Base-by-base conservation (phyloP, 92 coral and sea anemone genomes). In the Parazoanthus swiftii region DNA sequence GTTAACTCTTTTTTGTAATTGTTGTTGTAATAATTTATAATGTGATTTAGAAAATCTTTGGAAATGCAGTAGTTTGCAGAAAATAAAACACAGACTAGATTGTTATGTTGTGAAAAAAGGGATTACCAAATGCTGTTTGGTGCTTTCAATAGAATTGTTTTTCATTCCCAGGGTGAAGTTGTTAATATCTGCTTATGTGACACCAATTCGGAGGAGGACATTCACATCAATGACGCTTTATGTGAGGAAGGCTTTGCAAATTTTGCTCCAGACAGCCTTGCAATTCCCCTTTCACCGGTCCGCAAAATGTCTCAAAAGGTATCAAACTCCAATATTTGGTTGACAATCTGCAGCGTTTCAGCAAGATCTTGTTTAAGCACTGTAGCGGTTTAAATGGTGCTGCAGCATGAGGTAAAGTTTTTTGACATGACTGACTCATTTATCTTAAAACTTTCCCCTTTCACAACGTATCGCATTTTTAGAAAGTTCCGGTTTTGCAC, bases 231-330 rank as follows among this genome's bases (percentile, higher is more conserved):
- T 82, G 99, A 97, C 50, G 78, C 86, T 33, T 90, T 97, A 23
- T 96, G 90, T 6, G 93, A 91, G 37, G 98, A 92, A 79, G 94
- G 93, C 13, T 95, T 81, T 92, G 99, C 99, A 66, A 88, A 88
- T 26, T 90, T 94, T 86, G 90, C 76, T 66, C 95, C 91, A 80
- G 91, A 89, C 25, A 80, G 74, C 59, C 79, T 91, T 18, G 85
- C 80, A 67, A 42, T 77, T 43, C 92, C 89, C 58, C 23, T 21
- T n/a, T 76, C 89, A 5, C 54, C 39, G 37, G 18, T 38, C 21
- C 43, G 38, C 51, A 35, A 51, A 33, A 38, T 43, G 16, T 14
- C 46, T 2, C 63, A 51, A 63, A 63, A 36, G 84, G 65, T 67
- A 33, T 20, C n/a, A 36, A 42, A 86, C 11, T 21, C 72, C 25